Percentiles rank a stretch among this genome's conserved stretches.
These are phyloP conservation scores for Pipra filicauda DNA, from an alignment of 2,113 vertebrate species.

Conservation along the genomic window DNA sequence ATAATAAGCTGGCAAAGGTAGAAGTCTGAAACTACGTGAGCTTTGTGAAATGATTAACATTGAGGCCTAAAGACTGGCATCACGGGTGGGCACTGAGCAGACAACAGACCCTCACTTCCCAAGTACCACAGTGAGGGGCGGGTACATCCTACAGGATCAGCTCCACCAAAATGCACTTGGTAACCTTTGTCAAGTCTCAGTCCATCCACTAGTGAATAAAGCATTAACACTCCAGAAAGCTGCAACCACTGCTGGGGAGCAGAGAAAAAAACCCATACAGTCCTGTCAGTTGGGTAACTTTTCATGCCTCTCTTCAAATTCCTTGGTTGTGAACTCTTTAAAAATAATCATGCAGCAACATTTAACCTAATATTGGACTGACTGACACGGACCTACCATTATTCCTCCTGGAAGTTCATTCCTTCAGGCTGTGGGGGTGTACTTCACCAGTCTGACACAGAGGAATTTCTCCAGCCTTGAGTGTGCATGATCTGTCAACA, in stretches of 20 bases:
- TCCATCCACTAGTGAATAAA: background rate
- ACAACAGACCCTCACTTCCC: background rate
- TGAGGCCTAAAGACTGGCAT: background rate
- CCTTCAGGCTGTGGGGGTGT: background rate
- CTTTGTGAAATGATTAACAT: conserved; percentile 38
- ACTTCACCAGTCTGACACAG: background rate
- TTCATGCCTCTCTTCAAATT: background rate
- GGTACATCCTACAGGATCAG: background rate
- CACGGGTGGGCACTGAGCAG: background rate
- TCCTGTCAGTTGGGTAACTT: background rate
- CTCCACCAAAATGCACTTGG: background rate
- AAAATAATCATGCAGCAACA: background rate
- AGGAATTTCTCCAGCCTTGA: conserved; percentile 26
- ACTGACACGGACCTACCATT: background rate
- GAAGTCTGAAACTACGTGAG: conserved; percentile 16
- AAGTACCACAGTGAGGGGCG: background rate
- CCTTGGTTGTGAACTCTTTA: background rate
- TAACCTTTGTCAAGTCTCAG: background rate
- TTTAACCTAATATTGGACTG: background rate
- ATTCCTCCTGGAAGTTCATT: background rate
- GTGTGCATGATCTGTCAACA: conserved; percentile 5
- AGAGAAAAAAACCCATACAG: background rate
- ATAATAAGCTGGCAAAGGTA: conserved; percentile 53
- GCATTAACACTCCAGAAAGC: background rate
- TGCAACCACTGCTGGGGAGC: background rate